phyloP scores from a whole-genome alignment of 2,888 invertebrate species.

The Erannis defoliaria region DNA sequence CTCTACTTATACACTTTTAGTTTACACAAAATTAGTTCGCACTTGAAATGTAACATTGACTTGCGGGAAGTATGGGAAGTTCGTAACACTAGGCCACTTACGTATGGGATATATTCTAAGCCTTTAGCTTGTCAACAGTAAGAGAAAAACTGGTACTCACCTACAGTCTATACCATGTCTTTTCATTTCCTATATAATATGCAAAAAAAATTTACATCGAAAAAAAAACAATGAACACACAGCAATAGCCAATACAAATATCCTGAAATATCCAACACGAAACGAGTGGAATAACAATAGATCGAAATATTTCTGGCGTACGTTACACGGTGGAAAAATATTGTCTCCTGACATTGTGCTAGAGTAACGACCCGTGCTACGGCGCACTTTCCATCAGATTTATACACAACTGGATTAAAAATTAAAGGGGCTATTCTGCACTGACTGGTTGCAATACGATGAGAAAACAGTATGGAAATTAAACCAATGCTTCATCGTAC shows the following conservation, averaged over 20 bases:
- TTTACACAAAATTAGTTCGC: too few species aligned
- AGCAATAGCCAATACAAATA: constrained; percentile 19
- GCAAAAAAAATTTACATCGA: not conserved
- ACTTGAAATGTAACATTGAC: too few species aligned
- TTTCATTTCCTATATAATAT: not conserved
- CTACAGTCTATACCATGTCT: too few species aligned
- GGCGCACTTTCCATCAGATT: constrained; percentile 76
- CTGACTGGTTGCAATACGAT: constrained; percentile 40
- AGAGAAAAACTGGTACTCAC: not conserved
- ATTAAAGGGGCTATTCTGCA: constrained; percentile 70
- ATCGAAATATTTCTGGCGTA: constrained; percentile 36
- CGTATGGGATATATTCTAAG: too few species aligned
- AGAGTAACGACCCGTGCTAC: constrained; percentile 64
- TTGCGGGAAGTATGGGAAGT: too few species aligned
- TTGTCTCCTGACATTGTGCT: constrained; percentile 53
- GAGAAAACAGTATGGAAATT: constrained; percentile 12
- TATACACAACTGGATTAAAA: constrained; percentile 73
- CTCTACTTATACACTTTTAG: too few species aligned
- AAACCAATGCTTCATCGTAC: not conserved
- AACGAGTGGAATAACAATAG: constrained; percentile 24
- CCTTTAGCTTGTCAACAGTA: too few species aligned
- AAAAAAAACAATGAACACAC: constrained; percentile 23
- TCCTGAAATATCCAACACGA: constrained; percentile 2
- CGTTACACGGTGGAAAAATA: constrained; percentile 49
- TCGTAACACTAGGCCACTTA: too few species aligned